Evolutionary conservation across 2,797 vertebrate genomes (phyloP).

Genomic region (Lagothrix lagotricha): DNA sequence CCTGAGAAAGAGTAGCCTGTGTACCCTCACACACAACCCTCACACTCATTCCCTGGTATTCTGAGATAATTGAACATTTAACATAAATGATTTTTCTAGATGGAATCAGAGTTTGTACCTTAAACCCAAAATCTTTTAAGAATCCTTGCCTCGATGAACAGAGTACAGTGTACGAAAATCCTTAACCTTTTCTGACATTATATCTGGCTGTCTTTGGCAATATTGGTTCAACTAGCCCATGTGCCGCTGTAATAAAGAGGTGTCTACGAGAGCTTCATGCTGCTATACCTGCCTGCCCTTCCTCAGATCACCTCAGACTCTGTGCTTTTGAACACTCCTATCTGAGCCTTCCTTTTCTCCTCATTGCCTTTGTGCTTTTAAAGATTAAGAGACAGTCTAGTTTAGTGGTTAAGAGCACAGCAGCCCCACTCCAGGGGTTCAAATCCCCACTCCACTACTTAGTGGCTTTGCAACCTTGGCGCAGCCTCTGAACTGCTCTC

Average conservation of each 20-base stretch:
- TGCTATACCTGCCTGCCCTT: not conserved
- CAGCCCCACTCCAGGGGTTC: not conserved
- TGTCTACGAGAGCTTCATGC: not conserved
- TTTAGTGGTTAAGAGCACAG: not conserved
- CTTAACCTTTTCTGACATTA: not conserved
- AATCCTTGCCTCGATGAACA: not conserved
- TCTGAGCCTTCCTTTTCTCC: not conserved
- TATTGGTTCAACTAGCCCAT: not conserved
- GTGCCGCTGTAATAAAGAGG: not conserved
- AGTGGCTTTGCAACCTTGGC: not conserved
- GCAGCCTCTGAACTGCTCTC: not conserved
- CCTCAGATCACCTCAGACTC: not conserved
- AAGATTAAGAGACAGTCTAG: not conserved
- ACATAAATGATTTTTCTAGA: not conserved
- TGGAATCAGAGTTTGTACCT: not conserved
- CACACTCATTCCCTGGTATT: not conserved
- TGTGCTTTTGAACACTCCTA: not conserved
- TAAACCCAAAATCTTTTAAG: not conserved
- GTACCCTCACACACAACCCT: not conserved
- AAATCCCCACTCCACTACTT: not conserved
- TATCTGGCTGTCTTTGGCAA: not conserved
- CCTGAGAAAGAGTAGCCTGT: not conserved
- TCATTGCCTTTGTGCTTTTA: not conserved
- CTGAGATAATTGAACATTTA: not conserved
- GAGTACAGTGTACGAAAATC: not conserved